phyloP scores from a whole-genome alignment of 2,797 vertebrate genomes.

The Sebastes aleutianus region DNA sequence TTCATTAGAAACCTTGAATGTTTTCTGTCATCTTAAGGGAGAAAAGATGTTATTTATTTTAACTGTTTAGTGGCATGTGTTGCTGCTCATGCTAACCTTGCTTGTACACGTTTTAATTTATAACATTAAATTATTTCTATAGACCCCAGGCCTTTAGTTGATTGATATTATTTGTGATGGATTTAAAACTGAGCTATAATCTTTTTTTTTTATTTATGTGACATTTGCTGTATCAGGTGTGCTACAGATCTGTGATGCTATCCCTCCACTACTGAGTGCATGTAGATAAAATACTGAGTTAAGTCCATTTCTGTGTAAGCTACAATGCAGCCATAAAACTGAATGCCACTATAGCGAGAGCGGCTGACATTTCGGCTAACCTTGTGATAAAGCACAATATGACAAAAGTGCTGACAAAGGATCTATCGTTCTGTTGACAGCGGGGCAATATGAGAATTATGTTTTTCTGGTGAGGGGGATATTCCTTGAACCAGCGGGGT shows the following conservation, averaged over 20 bases:
- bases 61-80: background rate
- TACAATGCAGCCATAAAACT: constrained; percentile 39
- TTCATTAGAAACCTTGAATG: background rate
- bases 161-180: background rate
- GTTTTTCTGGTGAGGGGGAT: constrained; percentile 28
- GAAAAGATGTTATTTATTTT: background rate
- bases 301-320: constrained; percentile 3
- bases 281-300: constrained; percentile 28
- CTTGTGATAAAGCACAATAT: constrained; percentile 69
- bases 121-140: background rate
- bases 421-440: constrained; percentile 62
- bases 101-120: background rate
- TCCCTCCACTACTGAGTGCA: background rate
- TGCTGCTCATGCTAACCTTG: background rate
- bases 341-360: constrained; percentile 43
- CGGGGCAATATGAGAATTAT: constrained; percentile 43
- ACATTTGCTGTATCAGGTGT: background rate
- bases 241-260: background rate
- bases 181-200: background rate
- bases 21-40: background rate
- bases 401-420: constrained; percentile 63
- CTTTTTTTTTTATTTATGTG: background rate
- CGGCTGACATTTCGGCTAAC: constrained; percentile 71
- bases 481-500: constrained; percentile 19
- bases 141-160: background rate